These are phyloP conservation scores for Linepithema humile DNA, from an alignment of 1,140 invertebrate species.

Conservation along the genomic window DNA sequence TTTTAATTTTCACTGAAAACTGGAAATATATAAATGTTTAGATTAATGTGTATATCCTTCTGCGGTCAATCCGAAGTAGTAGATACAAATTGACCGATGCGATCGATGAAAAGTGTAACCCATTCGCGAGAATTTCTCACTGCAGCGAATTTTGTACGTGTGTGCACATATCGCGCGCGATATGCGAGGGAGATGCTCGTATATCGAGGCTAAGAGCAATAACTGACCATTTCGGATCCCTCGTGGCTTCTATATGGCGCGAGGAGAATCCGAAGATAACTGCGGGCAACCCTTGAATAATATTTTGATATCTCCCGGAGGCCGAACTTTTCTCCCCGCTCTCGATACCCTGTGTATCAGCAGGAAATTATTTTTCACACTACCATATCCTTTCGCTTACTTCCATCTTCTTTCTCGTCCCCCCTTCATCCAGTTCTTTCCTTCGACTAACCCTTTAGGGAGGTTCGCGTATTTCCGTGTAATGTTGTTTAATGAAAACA, in stretches of 20 bases:
- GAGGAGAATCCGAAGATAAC: conserved; percentile 55
- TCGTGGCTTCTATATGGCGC: conserved; percentile 10
- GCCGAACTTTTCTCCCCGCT: conserved; percentile 64
- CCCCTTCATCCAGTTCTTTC: neutral
- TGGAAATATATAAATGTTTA: neutral
- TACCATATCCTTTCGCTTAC: conserved; percentile 48
- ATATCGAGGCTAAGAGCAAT: conserved; percentile 51
- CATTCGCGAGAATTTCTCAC: neutral
- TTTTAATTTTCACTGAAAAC: neutral
- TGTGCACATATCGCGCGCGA: neutral
- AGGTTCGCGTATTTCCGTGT: neutral
- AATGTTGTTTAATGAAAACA: conserved; percentile 1
- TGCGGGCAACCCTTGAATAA: conserved; percentile 78
- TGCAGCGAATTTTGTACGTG: conserved; percentile 17
- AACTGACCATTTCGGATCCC: conserved; percentile 55
- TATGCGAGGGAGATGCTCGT: conserved; percentile 2
- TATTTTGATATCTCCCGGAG: conserved; percentile 80
- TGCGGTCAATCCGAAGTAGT: neutral
- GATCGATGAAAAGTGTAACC: conserved; percentile 8
- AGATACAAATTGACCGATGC: too few species aligned
- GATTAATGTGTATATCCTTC: neutral
- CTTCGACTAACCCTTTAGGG: conserved; percentile 5
- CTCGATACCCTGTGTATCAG: conserved; percentile 74
- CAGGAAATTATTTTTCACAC: conserved; percentile 83
- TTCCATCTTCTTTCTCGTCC: neutral